Conservation (phyloP, 1,140 invertebrate species). For the Drosophila lowei region DNA sequence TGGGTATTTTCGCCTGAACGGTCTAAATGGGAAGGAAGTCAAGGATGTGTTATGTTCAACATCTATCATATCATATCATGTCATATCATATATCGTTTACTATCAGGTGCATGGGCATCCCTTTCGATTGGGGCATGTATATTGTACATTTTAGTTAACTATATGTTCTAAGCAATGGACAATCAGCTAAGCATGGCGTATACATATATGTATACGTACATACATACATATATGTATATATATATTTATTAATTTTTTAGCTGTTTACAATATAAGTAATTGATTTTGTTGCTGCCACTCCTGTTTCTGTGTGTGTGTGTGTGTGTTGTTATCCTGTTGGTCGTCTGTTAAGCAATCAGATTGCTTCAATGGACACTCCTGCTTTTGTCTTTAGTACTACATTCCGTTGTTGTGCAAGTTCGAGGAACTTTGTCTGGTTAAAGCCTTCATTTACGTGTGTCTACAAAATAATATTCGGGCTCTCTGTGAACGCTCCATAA, state of each 20-base stretch:
- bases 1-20: background rate
- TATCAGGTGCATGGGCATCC: conserved; percentile 29
- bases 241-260: conserved; percentile 60
- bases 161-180: conserved; percentile 73
- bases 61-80: conserved; percentile 7
- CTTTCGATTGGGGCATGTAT: conserved; percentile 35
- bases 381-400: background rate
- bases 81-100: conserved; percentile 4
- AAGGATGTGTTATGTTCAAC: conserved; percentile 27
- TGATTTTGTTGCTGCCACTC: conserved; percentile 32
- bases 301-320: conserved; percentile 17
- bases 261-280: conserved; percentile 50
- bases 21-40: background rate
- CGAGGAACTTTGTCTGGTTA: conserved; percentile 50
- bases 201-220: conserved; percentile 17
- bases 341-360: conserved; percentile 36
- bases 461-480: conserved; percentile 36
- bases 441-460: conserved; percentile 43
- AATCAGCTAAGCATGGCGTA: conserved; percentile 51
- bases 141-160: conserved; percentile 78
- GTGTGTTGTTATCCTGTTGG: conserved; percentile 17
- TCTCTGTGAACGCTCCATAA: conserved; percentile 47
- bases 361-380: conserved; percentile 24
- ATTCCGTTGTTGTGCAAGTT: conserved; percentile 21
- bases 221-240: conserved; percentile 4